These are phyloP conservation scores for Scleropages formosus DNA, from an alignment of 2,797 vertebrate species.

Conservation along the genomic window DNA sequence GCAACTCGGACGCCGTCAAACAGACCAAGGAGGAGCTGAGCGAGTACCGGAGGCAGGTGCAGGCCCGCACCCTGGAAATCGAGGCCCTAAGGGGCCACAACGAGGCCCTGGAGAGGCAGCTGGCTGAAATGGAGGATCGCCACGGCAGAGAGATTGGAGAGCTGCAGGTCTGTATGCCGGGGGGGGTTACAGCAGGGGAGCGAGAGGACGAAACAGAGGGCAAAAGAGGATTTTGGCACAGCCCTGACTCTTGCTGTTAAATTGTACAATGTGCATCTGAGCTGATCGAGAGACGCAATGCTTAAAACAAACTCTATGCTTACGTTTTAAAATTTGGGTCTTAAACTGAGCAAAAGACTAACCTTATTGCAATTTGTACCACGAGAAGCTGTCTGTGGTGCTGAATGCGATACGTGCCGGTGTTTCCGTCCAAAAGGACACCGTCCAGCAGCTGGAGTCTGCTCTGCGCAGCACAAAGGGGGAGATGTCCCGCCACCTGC, in stretches of 20 bases:
- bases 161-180: slow-evolving; percentile 59
- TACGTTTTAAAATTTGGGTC: no score
- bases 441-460: slow-evolving; percentile 70
- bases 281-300: no score
- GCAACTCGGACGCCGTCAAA: slow-evolving; percentile 73
- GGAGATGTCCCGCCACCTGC: slow-evolving; percentile 77
- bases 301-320: no score
- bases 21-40: slow-evolving; percentile 76
- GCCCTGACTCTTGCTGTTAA: no score
- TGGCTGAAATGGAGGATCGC: slow-evolving; percentile 75
- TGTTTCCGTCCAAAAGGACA: slow-evolving; percentile 55
- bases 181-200: no score
- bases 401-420: neutral
- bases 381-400: no score
- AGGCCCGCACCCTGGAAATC: slow-evolving; percentile 74
- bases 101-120: slow-evolving; percentile 75
- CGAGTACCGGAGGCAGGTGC: slow-evolving; percentile 77
- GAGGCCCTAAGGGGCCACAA: slow-evolving; percentile 75
- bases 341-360: no score
- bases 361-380: no score
- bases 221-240: no score
- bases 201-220: no score
- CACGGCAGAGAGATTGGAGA: slow-evolving; percentile 68
- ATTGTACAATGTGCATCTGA: no score
- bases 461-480: slow-evolving; percentile 72